Conservation (phyloP, 2,888 invertebrate species). For the Caenorhabditis sp. region DNA sequence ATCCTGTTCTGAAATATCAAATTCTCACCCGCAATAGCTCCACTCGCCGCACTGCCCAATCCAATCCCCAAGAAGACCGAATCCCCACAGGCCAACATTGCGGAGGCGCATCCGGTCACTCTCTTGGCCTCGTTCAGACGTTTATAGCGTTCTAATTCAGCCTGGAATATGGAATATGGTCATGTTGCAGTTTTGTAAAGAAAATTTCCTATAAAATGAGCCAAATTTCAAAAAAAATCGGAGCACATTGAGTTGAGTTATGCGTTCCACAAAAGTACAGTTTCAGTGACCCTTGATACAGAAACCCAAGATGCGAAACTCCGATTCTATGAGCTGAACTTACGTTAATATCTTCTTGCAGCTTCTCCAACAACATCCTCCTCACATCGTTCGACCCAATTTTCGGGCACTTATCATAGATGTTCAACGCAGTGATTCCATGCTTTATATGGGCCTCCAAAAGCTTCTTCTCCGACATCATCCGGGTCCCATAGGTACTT, state of each 20-base stretch:
- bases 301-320: too few species aligned
- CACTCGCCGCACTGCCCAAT: constrained; percentile 71
- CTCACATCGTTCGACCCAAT: constrained; percentile 80
- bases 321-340: too few species aligned
- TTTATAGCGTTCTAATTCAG: constrained; percentile 81
- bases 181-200: too few species aligned
- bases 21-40: constrained; percentile 74
- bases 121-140: constrained; percentile 81
- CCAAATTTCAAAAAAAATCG: not conserved
- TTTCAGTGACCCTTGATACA: too few species aligned
- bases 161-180: constrained; percentile 70
- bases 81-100: constrained; percentile 82
- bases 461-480: constrained; percentile 81
- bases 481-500: constrained; percentile 76
- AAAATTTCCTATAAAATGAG: not conserved
- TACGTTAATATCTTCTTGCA: constrained; percentile 82
- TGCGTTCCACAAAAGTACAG: too few species aligned
- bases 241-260: not conserved
- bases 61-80: constrained; percentile 81
- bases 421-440: constrained; percentile 79
- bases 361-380: constrained; percentile 74
- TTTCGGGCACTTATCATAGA: constrained; percentile 81
- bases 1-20: not conserved
- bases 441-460: constrained; percentile 77
- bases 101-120: constrained; percentile 74